These are phyloP conservation scores for Adoxophyes honmai DNA, from an alignment of 1,140 invertebrate species.

Conservation along the genomic window DNA sequence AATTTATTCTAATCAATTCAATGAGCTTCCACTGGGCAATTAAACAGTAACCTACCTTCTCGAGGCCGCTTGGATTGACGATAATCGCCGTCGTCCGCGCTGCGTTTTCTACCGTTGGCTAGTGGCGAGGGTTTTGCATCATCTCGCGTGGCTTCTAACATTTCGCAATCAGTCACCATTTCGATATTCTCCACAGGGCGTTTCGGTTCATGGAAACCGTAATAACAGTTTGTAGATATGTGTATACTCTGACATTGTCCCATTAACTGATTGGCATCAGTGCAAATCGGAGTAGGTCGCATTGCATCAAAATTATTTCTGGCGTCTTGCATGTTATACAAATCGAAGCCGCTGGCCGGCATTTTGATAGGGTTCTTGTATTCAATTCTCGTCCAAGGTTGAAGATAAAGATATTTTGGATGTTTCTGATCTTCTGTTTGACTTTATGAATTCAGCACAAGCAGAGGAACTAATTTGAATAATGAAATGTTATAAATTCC, in stretches of 20 bases:
- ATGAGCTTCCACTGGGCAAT: slow-evolving; percentile 38
- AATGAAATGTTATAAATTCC: no score
- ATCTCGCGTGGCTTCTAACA: slow-evolving; percentile 38
- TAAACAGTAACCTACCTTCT: slow-evolving; percentile 54
- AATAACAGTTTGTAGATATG: slow-evolving; percentile 68
- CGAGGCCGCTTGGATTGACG: slow-evolving; percentile 58
- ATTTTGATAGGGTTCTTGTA: slow-evolving; percentile 31
- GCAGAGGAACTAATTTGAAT: no score
- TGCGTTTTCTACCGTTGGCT: slow-evolving; percentile 51
- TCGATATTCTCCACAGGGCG: slow-evolving; percentile 26
- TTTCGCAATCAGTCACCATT: slow-evolving; percentile 54
- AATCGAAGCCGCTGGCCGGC: slow-evolving; percentile 60
- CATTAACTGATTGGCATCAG: slow-evolving; percentile 54
- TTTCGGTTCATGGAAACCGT: slow-evolving; percentile 58
- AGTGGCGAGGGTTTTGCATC: slow-evolving; percentile 22
- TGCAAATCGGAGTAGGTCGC: slow-evolving; percentile 56
- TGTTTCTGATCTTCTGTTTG: no score
- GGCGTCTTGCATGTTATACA: slow-evolving; percentile 61
- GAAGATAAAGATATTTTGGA: background rate
- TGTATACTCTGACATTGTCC: slow-evolving; percentile 62
- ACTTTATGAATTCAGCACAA: no score
- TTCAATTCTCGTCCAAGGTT: background rate
- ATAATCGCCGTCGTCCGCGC: slow-evolving; percentile 48
- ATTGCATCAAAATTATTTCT: slow-evolving; percentile 69
- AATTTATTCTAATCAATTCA: slow-evolving; percentile 26